Percentiles rank a stretch among this genome's conserved stretches.
Conservation (phyloP, 2,797 vertebrate genomes). For the Xiphorhynchus erythropygius region DNA sequence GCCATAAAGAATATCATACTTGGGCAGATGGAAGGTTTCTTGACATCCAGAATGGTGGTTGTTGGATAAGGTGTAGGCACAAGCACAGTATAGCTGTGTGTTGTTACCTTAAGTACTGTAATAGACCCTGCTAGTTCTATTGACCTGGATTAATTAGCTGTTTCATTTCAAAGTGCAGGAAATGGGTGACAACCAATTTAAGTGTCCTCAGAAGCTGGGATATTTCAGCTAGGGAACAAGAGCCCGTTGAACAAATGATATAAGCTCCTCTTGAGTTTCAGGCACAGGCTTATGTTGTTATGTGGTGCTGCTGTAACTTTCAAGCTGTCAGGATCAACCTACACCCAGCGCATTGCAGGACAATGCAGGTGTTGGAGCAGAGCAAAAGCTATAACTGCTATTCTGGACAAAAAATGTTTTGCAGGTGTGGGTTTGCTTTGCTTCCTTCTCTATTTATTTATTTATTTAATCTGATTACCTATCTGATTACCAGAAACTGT, state of each 20-base stretch:
- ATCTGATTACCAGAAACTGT: not conserved
- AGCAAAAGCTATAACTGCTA: not conserved
- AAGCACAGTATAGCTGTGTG: not conserved
- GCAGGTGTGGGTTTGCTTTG: not conserved
- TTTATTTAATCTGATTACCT: too few species aligned
- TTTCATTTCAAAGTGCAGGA: not conserved
- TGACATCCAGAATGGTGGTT: accelerated
- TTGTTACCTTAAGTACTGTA: not conserved
- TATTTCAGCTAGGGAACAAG: not conserved
- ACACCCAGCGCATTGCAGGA: not conserved
- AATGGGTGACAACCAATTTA: not conserved
- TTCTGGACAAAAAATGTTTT: not conserved
- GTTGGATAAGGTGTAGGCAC: not conserved
- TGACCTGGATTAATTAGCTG: not conserved
- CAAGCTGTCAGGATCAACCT: not conserved
- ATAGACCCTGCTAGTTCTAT: not conserved
- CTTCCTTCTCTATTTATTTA: not conserved
- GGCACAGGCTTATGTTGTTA: not conserved
- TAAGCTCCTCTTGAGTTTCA: not conserved
- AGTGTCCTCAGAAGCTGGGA: not conserved
- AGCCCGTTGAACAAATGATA: not conserved
- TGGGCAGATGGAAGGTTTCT: not conserved
- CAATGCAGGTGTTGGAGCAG: not conserved
- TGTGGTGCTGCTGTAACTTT: not conserved
- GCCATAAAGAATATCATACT: not conserved